Evolutionary conservation across 2,888 invertebrate genomes (phyloP).

Genomic region (Metacarcinus magister): DNA sequence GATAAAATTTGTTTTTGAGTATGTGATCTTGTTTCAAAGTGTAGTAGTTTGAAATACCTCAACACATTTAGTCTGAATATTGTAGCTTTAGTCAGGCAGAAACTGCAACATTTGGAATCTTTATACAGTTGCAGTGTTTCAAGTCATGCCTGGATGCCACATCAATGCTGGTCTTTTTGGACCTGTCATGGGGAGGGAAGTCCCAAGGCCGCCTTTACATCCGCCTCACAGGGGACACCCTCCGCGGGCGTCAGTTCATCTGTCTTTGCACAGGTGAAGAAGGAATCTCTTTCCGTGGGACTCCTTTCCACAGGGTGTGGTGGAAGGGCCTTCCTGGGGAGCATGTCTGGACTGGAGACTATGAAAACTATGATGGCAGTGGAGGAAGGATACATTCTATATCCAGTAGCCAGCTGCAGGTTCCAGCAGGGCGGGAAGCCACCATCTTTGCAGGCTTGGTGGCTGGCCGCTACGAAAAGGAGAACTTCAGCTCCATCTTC

Average conservation of each 20-base stretch:
- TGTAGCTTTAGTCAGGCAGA: neutral
- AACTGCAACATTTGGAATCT: neutral
- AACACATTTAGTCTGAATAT: neutral
- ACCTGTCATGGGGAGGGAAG: constrained; percentile 46
- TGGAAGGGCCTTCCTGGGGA: constrained; percentile 69
- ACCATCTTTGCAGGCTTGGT: constrained; percentile 65
- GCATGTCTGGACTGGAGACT: constrained; percentile 66
- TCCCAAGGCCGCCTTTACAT: constrained; percentile 47
- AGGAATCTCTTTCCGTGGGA: constrained; percentile 35
- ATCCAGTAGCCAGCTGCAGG: neutral
- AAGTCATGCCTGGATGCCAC: constrained; percentile 44
- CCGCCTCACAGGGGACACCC: constrained; percentile 69
- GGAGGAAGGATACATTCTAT: neutral
- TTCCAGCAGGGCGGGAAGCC: neutral
- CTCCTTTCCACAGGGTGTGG: constrained; percentile 72
- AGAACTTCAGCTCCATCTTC: constrained; percentile 58
- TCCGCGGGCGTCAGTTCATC: constrained; percentile 65
- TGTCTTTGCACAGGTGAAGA: constrained; percentile 56
- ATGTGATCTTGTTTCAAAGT: neutral
- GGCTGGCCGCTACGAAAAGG: constrained; percentile 66
- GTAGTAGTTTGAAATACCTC: neutral
- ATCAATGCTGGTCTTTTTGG: constrained; percentile 66
- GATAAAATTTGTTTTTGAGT: neutral
- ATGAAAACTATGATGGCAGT: constrained; percentile 67
- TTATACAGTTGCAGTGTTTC: constrained; percentile 54